Base-by-base conservation (phyloP, 2,888 invertebrate species). In the Lingula anatina region DNA sequence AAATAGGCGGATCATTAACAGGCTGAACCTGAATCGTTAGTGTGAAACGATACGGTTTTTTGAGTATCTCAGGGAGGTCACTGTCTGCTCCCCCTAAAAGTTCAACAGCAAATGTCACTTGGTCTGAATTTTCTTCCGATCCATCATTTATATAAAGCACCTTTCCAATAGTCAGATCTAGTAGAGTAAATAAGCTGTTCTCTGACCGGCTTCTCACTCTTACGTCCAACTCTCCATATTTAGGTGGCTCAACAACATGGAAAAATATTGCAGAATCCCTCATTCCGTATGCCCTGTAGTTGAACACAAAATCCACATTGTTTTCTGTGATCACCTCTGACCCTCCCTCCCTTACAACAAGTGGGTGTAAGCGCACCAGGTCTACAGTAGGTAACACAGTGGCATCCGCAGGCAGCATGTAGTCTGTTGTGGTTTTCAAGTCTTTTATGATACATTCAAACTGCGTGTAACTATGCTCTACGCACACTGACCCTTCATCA, bases 1-100 rank as follows among this genome's bases (percentile, higher is more conserved):
- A 80, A 40, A 85, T 83, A 0, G 95, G 95, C 15, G 90, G 87
- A 80, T 95, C 95, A 75, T 95, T 94, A 53, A 89, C 86, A 23
- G 91, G 87, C 1, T 88, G 86, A 25, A 95, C 83, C 72, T 88
- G 88, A 47, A 91, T 87, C 63, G 88, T 87, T 20, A 94, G 81
- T 26, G 87, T 85, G 71, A 93, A 91, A 5, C 86, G 61, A 56
- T 67, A 68, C 44, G 54, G 62, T 47, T 66, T 61, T 35, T 57
- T 56, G 26, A 66, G 51, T 26, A 51, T 59, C 31, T 56, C 51
- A 26, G 64, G 62, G 43, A 66, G 50, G 20, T 52, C 52, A 40
- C 52, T 44, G 41, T 56, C 77, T 88, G 88, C 63, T 84, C 85
- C 7, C 88, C 89, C 55, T 87, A 78, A 36, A 86, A 94, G 83